Conservation (phyloP, 2,113 vertebrate species). For the Abramis brama region DNA sequence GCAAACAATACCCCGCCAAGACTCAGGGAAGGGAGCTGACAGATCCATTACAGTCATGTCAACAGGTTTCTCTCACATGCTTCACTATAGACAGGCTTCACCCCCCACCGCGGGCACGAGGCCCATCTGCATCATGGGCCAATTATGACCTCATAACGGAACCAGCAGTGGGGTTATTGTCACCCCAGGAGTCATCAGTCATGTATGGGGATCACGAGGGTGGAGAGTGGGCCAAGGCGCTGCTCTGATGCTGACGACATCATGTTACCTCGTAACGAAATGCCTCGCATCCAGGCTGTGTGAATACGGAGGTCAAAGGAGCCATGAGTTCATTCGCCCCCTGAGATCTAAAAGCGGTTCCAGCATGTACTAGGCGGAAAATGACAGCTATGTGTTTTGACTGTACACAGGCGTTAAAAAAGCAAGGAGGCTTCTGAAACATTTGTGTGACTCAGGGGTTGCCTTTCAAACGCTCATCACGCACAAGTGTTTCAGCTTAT, state of each 20-base stretch:
- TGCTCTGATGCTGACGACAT: conserved; percentile 56
- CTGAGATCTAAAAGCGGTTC: conserved; percentile 50
- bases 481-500: too few species aligned
- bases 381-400: conserved; percentile 53
- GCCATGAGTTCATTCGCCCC: conserved; percentile 52
- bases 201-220: conserved; percentile 47
- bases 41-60: conserved; percentile 48
- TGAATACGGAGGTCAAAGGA: conserved; percentile 40
- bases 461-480: not conserved
- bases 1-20: conserved; percentile 32
- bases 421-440: conserved; percentile 46
- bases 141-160: conserved; percentile 50
- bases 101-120: not conserved
- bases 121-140: conserved; percentile 33
- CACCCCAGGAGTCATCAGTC: conserved; percentile 51
- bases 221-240: conserved; percentile 24
- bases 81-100: not conserved
- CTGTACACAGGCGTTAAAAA: conserved; percentile 54
- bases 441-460: conserved; percentile 8
- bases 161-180: conserved; percentile 35
- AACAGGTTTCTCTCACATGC: conserved; percentile 10
- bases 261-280: conserved; percentile 51
- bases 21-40: conserved; percentile 24
- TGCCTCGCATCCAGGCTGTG: conserved; percentile 18
- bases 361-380: conserved; percentile 43